Evolutionary conservation across 1,140 invertebrate species (phyloP).

Genomic region (Bombus soroeensis): DNA sequence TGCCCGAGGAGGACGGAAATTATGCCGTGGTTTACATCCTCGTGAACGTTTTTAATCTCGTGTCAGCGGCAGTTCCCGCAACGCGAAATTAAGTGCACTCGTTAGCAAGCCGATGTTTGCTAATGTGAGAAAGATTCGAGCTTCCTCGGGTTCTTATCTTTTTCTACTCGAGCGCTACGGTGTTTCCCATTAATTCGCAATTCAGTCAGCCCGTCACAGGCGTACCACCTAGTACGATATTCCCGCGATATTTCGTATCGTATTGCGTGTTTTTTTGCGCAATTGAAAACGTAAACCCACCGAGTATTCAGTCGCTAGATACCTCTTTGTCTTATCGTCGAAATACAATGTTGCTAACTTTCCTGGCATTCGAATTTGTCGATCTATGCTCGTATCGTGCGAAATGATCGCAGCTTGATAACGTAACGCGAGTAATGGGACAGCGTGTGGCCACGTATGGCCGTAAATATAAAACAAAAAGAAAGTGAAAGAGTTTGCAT

Average conservation of each 20-base stretch:
- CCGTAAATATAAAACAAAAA: no score
- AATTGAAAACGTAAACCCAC: no score
- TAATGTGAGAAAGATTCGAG: conserved; percentile 71
- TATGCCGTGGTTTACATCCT: conserved; percentile 59
- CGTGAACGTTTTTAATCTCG: conserved; percentile 71
- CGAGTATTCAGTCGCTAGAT: not conserved
- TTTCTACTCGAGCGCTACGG: conserved; percentile 48
- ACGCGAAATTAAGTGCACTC: conserved; percentile 71
- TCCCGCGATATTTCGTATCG: not conserved
- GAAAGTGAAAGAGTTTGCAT: no score
- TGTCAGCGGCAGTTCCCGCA: conserved; percentile 60
- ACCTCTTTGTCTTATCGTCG: not conserved
- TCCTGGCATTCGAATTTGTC: no score
- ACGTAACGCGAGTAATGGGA: not conserved
- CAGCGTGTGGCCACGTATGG: no score
- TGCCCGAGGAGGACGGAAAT: conserved; percentile 41
- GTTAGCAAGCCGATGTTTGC: conserved; percentile 67
- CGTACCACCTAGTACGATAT: not conserved
- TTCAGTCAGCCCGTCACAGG: conserved; percentile 34
- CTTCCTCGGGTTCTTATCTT: conserved; percentile 53
- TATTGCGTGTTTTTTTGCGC: no score
- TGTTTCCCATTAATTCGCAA: conserved; percentile 64
- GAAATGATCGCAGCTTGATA: not conserved
- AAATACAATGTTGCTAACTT: no score
- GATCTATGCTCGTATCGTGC: no score